Percentiles rank a stretch among this genome's conserved stretches.
phyloP scores from a whole-genome alignment of 2,113 vertebrate species.

The Nicator chloris region DNA sequence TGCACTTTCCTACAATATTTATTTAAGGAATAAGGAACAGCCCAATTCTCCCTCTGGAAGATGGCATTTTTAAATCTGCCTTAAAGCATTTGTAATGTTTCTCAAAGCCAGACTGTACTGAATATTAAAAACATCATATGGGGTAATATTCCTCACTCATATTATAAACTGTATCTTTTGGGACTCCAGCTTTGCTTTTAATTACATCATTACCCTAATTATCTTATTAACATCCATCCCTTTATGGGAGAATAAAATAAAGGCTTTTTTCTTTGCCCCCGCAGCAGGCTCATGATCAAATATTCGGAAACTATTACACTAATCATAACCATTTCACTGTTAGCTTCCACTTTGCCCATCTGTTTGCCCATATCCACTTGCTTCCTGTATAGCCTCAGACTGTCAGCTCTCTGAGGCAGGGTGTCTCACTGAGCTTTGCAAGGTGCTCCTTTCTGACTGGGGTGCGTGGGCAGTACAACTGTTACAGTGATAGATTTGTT shows the following conservation, averaged over 20 bases:
- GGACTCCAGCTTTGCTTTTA: neutral
- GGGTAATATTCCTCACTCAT: neutral
- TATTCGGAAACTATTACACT: neutral
- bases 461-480: neutral
- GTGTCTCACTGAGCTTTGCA: neutral
- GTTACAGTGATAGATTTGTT: neutral
- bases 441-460: neutral
- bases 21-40: neutral
- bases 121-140: neutral
- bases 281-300: neutral
- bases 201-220: conserved; percentile 41
- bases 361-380: neutral
- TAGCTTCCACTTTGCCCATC: neutral
- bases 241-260: neutral
- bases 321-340: conserved; percentile 22
- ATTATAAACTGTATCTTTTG: neutral
- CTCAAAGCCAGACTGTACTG: neutral
- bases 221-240: neutral
- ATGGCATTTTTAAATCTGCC: neutral
- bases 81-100: neutral
- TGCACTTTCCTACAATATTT: neutral
- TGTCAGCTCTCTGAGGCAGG: neutral
- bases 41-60: neutral
- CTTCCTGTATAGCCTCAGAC: neutral
- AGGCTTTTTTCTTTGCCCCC: neutral